Conservation (phyloP, 2,113 vertebrate genomes). For the Myxocyprinus asiaticus region DNA sequence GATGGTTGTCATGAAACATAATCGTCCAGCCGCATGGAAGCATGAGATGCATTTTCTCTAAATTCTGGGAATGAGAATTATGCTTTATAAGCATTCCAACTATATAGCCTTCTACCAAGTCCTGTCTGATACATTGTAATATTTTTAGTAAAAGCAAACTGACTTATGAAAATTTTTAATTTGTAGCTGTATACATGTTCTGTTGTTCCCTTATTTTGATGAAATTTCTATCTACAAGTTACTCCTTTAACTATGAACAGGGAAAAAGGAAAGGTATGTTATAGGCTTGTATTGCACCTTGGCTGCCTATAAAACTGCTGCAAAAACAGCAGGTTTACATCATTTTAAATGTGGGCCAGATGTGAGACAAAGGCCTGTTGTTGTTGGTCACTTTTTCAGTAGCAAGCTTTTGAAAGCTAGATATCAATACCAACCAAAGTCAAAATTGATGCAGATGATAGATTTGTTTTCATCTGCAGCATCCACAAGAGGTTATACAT, state of each 20-base stretch:
- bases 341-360: conserved; percentile 6
- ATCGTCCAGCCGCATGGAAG: neutral
- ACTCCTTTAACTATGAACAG: neutral
- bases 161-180: too few relatives aligned
- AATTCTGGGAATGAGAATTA: conserved; percentile 9
- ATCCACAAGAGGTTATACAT: too few relatives aligned
- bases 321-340: conserved; percentile 6
- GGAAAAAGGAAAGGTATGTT: neutral
- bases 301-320: neutral
- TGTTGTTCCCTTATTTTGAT: neutral
- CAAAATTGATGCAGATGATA: neutral
- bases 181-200: neutral
- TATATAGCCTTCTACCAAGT: too few relatives aligned
- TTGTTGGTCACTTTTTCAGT: neutral
- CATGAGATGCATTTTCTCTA: neutral
- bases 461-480: neutral
- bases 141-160: too few relatives aligned
- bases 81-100: neutral
- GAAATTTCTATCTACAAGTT: too few relatives aligned
- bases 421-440: neutral
- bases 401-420: neutral
- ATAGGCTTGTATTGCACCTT: neutral
- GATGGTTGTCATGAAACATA: neutral
- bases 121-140: too few relatives aligned
- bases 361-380: conserved; percentile 3